Conservation (phyloP, 1,140 invertebrate genomes). For the Sweltsa coloradensis region DNA sequence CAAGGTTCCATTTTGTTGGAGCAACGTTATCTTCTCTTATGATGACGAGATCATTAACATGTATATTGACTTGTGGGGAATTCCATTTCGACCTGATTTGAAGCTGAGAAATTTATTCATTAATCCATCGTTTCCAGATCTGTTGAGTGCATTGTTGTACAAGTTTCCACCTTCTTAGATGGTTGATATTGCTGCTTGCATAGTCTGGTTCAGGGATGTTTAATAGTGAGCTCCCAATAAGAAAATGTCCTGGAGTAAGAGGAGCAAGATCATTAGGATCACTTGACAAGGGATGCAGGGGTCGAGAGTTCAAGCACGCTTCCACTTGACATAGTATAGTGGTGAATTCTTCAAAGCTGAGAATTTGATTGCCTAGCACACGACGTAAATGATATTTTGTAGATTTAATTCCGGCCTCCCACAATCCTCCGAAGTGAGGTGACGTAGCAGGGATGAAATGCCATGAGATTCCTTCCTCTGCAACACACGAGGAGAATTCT, state of each 20-base stretch:
- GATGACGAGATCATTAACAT: too few species aligned
- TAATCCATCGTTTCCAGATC: too few species aligned
- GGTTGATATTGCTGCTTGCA: too few species aligned
- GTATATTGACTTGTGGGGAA: too few species aligned
- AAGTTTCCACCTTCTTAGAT: too few species aligned
- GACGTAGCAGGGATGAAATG: conserved; percentile 20
- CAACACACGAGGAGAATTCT: neutral
- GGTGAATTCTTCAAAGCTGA: conserved; percentile 19
- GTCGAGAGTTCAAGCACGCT: conserved; percentile 25
- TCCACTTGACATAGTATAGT: conserved; percentile 24
- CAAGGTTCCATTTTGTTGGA: too few species aligned
- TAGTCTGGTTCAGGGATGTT: too few species aligned
- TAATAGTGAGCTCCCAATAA: too few species aligned
- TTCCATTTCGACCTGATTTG: too few species aligned
- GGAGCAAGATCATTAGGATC: conserved; percentile 17
- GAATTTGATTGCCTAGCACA: neutral
- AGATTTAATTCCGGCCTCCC: conserved; percentile 20
- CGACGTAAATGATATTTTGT: neutral
- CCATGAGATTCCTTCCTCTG: conserved; percentile 15
- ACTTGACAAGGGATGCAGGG: conserved; percentile 14
- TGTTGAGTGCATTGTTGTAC: too few species aligned
- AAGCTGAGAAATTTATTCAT: too few species aligned
- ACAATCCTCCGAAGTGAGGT: conserved; percentile 22
- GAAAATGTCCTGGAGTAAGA: conserved; percentile 25
- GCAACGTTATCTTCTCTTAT: too few species aligned